A percentile compares a stretch with the other conserved stretches of the same genome.
Conservation (phyloP, 35 echinoderm and acorn worm genomes). For the Ophiothrix spiculata region DNA sequence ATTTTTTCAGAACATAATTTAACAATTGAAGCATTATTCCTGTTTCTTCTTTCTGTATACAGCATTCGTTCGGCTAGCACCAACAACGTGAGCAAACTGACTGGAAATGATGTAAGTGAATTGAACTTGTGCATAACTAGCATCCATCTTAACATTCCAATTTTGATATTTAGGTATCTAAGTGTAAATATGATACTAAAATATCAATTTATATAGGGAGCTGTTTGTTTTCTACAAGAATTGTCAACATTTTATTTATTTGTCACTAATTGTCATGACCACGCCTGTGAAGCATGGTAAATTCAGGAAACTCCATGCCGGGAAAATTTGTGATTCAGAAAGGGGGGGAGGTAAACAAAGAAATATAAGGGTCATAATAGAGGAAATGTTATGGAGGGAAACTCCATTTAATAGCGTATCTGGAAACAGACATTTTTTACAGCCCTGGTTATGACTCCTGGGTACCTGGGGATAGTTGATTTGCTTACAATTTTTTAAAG, state of each 20-base stretch:
- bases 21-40: too few species aligned
- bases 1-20: too few species aligned
- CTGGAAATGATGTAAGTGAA: constrained; percentile 88
- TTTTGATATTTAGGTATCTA: background rate
- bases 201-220: background rate
- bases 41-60: constrained; percentile 20
- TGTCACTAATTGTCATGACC: too few species aligned
- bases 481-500: too few species aligned
- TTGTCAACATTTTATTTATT: background rate
- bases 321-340: background rate
- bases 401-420: background rate
- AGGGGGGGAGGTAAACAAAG: background rate
- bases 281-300: too few species aligned
- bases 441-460: too few species aligned
- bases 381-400: background rate
- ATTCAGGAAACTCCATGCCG: background rate
- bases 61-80: constrained; percentile 94
- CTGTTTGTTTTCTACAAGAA: background rate
- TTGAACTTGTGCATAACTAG: background rate
- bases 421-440: background rate
- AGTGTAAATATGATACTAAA: background rate
- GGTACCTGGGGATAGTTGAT: too few species aligned
- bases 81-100: constrained; percentile 95
- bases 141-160: background rate
- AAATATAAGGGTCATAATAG: background rate